Base-by-base conservation (phyloP, 2,797 vertebrate genomes). In the Arnoldichthys spilopterus region DNA sequence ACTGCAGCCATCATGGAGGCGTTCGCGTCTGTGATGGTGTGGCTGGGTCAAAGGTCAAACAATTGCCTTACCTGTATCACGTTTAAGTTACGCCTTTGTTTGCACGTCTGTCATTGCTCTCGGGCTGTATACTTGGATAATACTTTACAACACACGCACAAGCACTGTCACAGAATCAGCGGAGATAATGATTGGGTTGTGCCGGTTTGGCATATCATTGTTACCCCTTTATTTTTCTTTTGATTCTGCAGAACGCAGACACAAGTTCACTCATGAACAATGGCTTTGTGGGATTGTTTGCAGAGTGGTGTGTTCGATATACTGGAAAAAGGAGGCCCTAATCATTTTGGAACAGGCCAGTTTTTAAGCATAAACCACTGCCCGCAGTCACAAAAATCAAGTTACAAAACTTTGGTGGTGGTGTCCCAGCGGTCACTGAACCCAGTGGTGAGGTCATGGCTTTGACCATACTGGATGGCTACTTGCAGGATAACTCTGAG, bases 61-160 rank as follows among this genome's bases (percentile, higher is more conserved):
- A 34, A 26, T 82, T 66, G 43, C 22, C 67, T 54, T 43, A 72
- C 20, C 1, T 51, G 8, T 16, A 4, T 20, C 28, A 49, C 26
- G 64, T 77, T 30, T 32, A 22, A 75, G 68, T 43, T 45, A n/a
- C 64, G 77, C 80, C 78, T 85, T 86, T 86, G 82, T 85, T 89
- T 87, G 69, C 74, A 64, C 53, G 20, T 18, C 9, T 15, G 26
- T 32, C 6, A 22, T 37, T 56, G 43, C 64, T 7, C 7, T 2
- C 6, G 1, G 47, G 24, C 54, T 8, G 2, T 73, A 58, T 18
- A 63, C n/a, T 18, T 43, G 26, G 26, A 37, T 8, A 51, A 58
- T 30, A 20, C 18, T 43, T 43, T 24, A 40, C 7, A 22, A 8
- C 22, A 37, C 61, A 20, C 30, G 11, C 45, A 54, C 56, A 79